These are phyloP conservation scores for Salticus scenicus DNA, from an alignment of 2,888 invertebrate genomes.

Conservation along the genomic window DNA sequence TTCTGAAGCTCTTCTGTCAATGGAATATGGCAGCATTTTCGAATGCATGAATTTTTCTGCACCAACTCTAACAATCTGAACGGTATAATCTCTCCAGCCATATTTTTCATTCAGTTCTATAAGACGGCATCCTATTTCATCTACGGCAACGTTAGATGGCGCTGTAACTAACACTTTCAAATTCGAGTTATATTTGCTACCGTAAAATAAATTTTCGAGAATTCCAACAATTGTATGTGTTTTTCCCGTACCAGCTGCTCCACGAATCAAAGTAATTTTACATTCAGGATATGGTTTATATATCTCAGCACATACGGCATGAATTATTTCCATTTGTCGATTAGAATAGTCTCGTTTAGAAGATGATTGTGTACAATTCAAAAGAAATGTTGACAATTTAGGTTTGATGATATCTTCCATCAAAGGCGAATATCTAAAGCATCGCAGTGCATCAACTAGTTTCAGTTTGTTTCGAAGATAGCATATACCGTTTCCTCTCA, in stretches of 20 bases:
- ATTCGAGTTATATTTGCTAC: conserved; percentile 67
- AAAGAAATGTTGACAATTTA: conserved; percentile 10
- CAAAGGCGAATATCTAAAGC: conserved; percentile 80
- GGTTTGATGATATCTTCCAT: conserved; percentile 80
- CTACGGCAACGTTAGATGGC: conserved; percentile 90
- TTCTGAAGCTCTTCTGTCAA: background rate
- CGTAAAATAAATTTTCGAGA: conserved; percentile 79
- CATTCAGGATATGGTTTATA: conserved; percentile 77
- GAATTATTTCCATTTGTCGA: conserved; percentile 82
- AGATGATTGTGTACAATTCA: conserved; percentile 55
- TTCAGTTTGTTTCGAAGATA: conserved; percentile 65
- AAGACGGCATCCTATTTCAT: conserved; percentile 83
- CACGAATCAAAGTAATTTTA: conserved; percentile 86
- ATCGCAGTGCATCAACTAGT: conserved; percentile 71
- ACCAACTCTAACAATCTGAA: conserved; percentile 7
- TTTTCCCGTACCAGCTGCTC: conserved; percentile 92
- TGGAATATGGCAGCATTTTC: conserved; percentile 1
- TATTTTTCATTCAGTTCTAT: conserved; percentile 79
- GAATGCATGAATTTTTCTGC: background rate
- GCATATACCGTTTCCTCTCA: conserved; percentile 54
- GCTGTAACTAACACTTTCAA: conserved; percentile 84
- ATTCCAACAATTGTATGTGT: conserved; percentile 86
- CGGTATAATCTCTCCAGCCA: conserved; percentile 77
- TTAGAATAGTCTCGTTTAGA: conserved; percentile 77
- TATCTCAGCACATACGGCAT: conserved; percentile 77